These are phyloP conservation scores for Nycticebus coucang DNA, from an alignment of 2,113 vertebrate genomes.

Conservation along the genomic window DNA sequence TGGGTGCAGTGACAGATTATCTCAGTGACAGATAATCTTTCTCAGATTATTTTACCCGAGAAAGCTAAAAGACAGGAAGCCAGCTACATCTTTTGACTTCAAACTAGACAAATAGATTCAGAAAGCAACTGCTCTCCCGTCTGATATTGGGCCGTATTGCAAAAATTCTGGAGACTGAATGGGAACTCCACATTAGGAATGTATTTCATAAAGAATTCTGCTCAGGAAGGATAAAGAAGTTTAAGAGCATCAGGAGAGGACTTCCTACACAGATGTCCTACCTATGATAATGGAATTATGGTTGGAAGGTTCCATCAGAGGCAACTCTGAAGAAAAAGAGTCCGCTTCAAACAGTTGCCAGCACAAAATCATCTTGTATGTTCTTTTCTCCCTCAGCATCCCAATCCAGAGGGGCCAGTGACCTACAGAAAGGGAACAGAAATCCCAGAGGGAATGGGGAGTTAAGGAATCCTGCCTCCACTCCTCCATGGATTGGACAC, in stretches of 20 bases:
- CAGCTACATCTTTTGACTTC: neutral
- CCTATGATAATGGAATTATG: neutral
- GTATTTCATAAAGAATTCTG: no score
- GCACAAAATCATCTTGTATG: neutral
- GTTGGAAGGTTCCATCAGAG: neutral
- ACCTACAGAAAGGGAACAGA: neutral
- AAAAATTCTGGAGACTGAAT: neutral
- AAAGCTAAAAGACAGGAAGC: neutral
- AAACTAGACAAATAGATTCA: neutral
- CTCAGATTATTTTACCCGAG: neutral
- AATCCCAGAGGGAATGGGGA: neutral
- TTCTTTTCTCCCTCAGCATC: neutral
- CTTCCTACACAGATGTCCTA: neutral
- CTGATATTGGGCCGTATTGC: neutral
- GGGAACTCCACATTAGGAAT: neutral
- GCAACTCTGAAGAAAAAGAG: neutral
- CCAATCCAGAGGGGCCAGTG: neutral
- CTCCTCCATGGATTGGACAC: neutral
- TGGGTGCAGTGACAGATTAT: neutral
- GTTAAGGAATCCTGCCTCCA: neutral
- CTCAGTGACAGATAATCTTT: neutral
- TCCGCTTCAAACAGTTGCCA: neutral
- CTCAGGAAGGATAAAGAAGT: neutral
- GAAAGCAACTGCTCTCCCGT: neutral
- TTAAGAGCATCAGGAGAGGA: neutral